Conservation (phyloP, 2,888 invertebrate species). For the Drosophila limbata region DNA sequence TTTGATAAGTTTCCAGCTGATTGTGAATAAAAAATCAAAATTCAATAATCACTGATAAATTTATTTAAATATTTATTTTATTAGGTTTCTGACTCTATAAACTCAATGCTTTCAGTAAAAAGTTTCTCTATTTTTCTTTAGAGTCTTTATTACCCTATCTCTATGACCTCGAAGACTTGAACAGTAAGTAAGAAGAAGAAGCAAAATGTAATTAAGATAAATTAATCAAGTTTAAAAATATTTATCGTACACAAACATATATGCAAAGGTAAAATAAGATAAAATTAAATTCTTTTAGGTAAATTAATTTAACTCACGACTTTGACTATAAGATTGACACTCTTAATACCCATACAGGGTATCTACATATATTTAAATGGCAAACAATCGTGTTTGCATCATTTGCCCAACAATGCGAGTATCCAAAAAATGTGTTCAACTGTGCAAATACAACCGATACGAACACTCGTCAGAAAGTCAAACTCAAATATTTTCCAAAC, state of each 20-base stretch:
- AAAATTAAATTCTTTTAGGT: not conserved
- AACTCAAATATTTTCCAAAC: conserved; percentile 50
- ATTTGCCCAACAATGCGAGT: conserved; percentile 5
- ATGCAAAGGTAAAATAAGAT: not conserved
- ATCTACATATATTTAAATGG: conserved; percentile 2
- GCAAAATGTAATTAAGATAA: not conserved
- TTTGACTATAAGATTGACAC: too few species aligned
- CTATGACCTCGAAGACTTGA: not conserved
- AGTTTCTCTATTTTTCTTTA: not conserved
- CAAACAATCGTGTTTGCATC: conserved; percentile 16
- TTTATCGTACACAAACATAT: not conserved
- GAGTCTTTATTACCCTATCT: not conserved
- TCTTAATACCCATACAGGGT: not conserved
- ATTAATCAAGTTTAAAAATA: not conserved
- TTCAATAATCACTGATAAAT: not conserved
- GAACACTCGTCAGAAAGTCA: conserved; percentile 18
- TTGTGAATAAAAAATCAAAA: not conserved
- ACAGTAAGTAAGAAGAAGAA: not conserved
- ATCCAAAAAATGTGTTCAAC: conserved; percentile 11
- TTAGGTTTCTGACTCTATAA: not conserved
- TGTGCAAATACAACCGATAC: conserved; percentile 27
- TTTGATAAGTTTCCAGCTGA: not conserved
- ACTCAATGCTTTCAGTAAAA: too few species aligned
- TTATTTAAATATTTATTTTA: not conserved
- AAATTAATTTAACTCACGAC: not conserved